Evolutionary conservation across 2,797 vertebrate species (phyloP), one percentile per base, ranked within the genome.

Genomic region (Thaleichthys pacificus): DNA sequence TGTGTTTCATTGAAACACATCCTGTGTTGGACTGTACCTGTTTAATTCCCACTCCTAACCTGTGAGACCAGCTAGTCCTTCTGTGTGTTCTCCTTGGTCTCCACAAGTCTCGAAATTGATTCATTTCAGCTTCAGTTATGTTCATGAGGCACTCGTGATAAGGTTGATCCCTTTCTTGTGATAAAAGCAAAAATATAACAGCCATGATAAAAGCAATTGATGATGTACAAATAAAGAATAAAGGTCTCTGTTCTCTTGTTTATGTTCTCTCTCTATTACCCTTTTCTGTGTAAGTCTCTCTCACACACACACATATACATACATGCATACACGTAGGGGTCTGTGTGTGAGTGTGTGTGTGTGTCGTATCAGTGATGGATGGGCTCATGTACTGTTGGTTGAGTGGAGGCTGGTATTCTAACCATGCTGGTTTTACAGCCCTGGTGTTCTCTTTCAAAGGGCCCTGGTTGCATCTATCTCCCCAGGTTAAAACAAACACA

Each of bases 401-500:
- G 72, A 86, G 56, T 80, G 76, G 22, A 84, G 81, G 68, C 83
- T 90, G 91, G 89, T 91, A 92, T 91, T 93, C 83, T 92, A 91
- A 91, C 88, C 91, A 89, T 91, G 77, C 87, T 74, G 80, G 69
- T 88, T 92, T 92, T 89, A 92, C 86, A 83, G 77, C 82, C 87
- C 86, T 80, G 81, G 70, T 84, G 49, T 78, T 76, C 74, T 83
- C 77, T 82, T 87, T 85, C 85, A 86, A 80, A 80, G 76, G 86
- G 88, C 81, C 70, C 72, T 84, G 85, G 76, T 75, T 89, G 88
- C 87, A 88, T 91, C 91, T 82, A 85, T 89, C 87, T 91, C 91
- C 88, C 78, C 88, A 93, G 95, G 95, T 96, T 95, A 95, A 95
- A 95, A 95, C 95, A 96, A 96, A 96, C 94, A 95, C 93, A 93